Percentiles rank a stretch among this genome's conserved stretches.
phyloP scores from a whole-genome alignment of 1,140 invertebrate genomes.

The Eueides isabella region DNA sequence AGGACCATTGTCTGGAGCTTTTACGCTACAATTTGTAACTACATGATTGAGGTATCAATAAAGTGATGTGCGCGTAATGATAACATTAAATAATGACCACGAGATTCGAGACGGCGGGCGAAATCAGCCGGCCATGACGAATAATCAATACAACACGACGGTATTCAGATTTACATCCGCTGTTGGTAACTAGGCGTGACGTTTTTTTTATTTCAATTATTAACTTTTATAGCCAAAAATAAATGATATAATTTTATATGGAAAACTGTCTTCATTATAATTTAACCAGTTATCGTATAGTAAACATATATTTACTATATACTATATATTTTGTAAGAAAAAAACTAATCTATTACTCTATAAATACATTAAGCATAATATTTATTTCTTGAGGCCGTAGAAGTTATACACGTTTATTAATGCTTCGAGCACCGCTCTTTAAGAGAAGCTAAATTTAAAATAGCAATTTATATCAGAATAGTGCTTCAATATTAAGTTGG shows the following conservation, averaged over 20 bases:
- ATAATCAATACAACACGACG: slow-evolving; percentile 42
- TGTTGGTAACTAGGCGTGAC: slow-evolving; percentile 34
- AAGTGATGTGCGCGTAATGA: slow-evolving; percentile 34
- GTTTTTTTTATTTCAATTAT: slow-evolving; percentile 33
- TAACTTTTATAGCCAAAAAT: not conserved
- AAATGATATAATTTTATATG: not conserved
- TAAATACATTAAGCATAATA: not conserved
- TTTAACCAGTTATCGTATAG: not conserved
- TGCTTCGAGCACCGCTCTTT: slow-evolving; percentile 20
- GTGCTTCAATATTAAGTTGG: slow-evolving; percentile 40
- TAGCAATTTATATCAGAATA: slow-evolving; percentile 36
- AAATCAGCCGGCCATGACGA: slow-evolving; percentile 41
- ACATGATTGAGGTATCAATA: slow-evolving; percentile 20
- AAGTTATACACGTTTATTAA: not conserved
- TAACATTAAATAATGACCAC: slow-evolving; percentile 36
- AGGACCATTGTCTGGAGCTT: not conserved
- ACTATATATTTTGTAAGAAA: too few relatives aligned
- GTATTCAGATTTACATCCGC: slow-evolving; percentile 44
- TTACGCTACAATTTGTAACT: not conserved
- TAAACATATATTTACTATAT: not conserved
- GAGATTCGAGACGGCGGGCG: slow-evolving; percentile 36
- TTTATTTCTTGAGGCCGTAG: not conserved
- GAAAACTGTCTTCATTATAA: not conserved
- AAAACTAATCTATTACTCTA: too few relatives aligned
- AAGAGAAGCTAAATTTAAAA: slow-evolving; percentile 37